phyloP scores from a whole-genome alignment of 2,113 vertebrate species.

The Dolichallabes microphthalmus region DNA sequence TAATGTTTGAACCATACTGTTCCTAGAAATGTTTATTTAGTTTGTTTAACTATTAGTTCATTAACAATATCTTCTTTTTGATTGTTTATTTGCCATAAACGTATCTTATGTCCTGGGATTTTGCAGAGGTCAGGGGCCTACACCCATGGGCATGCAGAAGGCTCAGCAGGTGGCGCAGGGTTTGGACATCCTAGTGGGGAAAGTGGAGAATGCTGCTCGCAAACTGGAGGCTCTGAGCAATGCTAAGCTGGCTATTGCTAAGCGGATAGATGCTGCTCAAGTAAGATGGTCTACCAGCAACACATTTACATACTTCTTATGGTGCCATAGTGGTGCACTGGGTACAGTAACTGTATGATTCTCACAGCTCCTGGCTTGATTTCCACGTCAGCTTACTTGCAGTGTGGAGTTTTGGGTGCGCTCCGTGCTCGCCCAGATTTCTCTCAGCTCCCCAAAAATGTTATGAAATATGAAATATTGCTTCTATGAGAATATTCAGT shows the following conservation, averaged over 20 bases:
- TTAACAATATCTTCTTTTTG: background rate
- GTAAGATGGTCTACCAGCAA: constrained; percentile 61
- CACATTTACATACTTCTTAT: background rate
- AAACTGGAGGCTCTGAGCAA: constrained; percentile 93
- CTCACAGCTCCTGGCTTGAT: background rate
- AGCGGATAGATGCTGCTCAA: constrained; percentile 94
- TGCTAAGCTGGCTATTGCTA: constrained; percentile 92
- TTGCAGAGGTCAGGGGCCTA: constrained; percentile 85
- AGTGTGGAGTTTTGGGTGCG: background rate
- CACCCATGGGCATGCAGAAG: constrained; percentile 88
- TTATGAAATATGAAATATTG: background rate
- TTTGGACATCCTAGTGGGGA: constrained; percentile 89
- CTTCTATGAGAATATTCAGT: too few relatives aligned
- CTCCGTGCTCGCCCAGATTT: background rate
- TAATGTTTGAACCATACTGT: background rate
- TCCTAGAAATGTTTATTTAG: background rate
- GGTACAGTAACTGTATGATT: background rate
- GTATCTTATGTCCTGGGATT: constrained; percentile 34
- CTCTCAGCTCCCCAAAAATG: background rate
- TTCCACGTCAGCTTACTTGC: background rate
- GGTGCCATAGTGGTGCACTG: background rate
- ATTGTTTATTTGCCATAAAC: background rate
- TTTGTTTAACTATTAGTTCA: background rate
- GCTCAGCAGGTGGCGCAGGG: constrained; percentile 91
- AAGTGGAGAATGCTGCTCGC: constrained; percentile 89